A percentile compares a stretch with the other conserved stretches of the same genome.
phyloP scores from a whole-genome alignment of 2,797 vertebrate species.

The Takifugu rubripes region DNA sequence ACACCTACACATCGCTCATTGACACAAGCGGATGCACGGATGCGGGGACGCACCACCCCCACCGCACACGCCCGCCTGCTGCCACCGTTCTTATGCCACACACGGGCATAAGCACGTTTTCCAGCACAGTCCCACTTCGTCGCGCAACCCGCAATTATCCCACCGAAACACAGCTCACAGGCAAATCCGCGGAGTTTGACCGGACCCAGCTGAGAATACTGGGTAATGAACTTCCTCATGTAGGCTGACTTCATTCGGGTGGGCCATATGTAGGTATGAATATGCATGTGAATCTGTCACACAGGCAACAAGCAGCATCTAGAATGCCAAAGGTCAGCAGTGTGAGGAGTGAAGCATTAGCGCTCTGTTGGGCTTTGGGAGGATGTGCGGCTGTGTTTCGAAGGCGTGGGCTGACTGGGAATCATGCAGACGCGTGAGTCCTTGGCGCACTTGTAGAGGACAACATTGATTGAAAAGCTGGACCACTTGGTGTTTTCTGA shows the following conservation, averaged over 20 bases:
- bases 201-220: slow-evolving; percentile 47
- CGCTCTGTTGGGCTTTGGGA: slow-evolving; percentile 65
- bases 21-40: slow-evolving; percentile 44
- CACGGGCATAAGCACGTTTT: slow-evolving; percentile 6
- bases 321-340: slow-evolving; percentile 75
- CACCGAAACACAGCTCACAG: slow-evolving; percentile 25
- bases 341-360: slow-evolving; percentile 70
- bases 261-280: slow-evolving; percentile 79
- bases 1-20: slow-evolving; percentile 54
- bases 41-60: slow-evolving; percentile 46
- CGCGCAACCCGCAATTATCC: slow-evolving; percentile 28
- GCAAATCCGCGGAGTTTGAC: slow-evolving; percentile 55
- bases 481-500: slow-evolving; percentile 32
- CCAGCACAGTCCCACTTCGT: slow-evolving; percentile 23
- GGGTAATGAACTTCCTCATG: slow-evolving; percentile 67
- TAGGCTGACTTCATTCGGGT: slow-evolving; percentile 70
- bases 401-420: slow-evolving; percentile 62
- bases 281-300: slow-evolving; percentile 80
- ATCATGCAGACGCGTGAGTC: slow-evolving; percentile 49
- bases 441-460: slow-evolving; percentile 69
- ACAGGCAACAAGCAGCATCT: slow-evolving; percentile 67
- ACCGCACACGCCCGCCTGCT: slow-evolving; percentile 37
- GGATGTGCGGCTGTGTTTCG: slow-evolving; percentile 52
- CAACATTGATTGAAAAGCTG: slow-evolving; percentile 66
- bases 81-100: slow-evolving; percentile 1